Conservation (phyloP, 2,113 vertebrate species). For the Hemiscyllium ocellatum region DNA sequence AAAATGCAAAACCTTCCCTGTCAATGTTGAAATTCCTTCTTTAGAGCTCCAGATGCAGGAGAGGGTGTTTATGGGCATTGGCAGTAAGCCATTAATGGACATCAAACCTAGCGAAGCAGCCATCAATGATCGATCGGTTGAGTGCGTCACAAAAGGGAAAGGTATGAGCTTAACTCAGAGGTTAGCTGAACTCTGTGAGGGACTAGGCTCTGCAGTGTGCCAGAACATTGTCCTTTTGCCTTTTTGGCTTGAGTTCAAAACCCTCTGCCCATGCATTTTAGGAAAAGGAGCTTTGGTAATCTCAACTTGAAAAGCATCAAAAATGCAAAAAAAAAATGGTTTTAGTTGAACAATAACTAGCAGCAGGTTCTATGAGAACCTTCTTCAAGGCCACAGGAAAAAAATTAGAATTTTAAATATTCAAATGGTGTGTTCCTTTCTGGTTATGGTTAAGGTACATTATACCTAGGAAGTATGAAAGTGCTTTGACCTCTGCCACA, state of each 20-base stretch:
- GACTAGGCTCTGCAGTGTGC: not conserved
- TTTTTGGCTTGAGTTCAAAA: not conserved
- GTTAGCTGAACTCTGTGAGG: not conserved
- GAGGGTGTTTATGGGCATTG: constrained; percentile 67
- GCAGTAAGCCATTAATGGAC: constrained; percentile 67
- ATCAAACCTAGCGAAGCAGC: constrained; percentile 67
- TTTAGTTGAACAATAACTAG: not conserved
- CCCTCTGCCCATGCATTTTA: not conserved
- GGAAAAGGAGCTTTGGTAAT: not conserved
- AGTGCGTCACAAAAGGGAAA: constrained; percentile 54
- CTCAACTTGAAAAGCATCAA: not conserved
- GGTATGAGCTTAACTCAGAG: constrained; percentile 45
- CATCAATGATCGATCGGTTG: constrained; percentile 60
- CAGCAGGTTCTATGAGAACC: not conserved
- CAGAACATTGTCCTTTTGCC: not conserved
- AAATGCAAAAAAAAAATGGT: not conserved
- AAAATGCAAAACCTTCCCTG: constrained; percentile 19
- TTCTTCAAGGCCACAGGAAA: not conserved
- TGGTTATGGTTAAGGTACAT: not conserved
- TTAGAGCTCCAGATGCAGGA: constrained; percentile 68
- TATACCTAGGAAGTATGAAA: not conserved
- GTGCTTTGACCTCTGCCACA: not conserved
- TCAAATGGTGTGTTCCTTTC: not conserved
- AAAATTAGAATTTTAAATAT: not conserved
- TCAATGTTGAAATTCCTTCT: constrained; percentile 39